Percentiles rank a stretch among this genome's conserved stretches.
Conservation (phyloP, 23 tunicate genomes). For the Trididemnum clinides region DNA sequence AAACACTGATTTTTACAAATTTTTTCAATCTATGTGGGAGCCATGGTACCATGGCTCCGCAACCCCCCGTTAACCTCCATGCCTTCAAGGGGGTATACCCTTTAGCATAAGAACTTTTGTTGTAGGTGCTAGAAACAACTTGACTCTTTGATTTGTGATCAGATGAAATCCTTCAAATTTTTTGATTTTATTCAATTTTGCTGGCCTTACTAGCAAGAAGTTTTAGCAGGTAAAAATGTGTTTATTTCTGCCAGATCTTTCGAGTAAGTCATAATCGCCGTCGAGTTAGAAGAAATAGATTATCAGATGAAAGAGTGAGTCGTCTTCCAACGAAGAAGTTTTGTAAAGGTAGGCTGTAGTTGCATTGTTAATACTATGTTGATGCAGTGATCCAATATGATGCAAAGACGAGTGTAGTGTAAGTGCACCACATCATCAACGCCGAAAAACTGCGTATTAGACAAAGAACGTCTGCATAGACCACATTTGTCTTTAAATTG, state of each 20-base stretch:
- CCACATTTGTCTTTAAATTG: no score
- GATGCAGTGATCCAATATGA: no score
- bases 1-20: no score
- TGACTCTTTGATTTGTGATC: background rate
- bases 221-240: background rate
- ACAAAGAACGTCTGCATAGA: no score
- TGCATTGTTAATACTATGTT: background rate
- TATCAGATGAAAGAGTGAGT: conserved; percentile 64
- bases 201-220: background rate
- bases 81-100: no score
- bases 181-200: background rate
- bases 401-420: no score
- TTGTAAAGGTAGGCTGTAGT: conserved; percentile 46
- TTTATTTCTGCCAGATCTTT: conserved; percentile 20
- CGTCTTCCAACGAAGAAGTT: conserved; percentile 72
- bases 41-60: no score
- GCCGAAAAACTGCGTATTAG: no score
- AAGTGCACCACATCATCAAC: no score
- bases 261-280: conserved; percentile 30
- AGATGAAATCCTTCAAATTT: background rate
- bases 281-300: conserved; percentile 45
- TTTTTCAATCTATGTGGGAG: no score
- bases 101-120: no score
- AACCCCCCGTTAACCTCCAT: no score
- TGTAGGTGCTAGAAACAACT: background rate